Base-by-base conservation (phyloP, 2,888 invertebrate species). In the Amiota communis region DNA sequence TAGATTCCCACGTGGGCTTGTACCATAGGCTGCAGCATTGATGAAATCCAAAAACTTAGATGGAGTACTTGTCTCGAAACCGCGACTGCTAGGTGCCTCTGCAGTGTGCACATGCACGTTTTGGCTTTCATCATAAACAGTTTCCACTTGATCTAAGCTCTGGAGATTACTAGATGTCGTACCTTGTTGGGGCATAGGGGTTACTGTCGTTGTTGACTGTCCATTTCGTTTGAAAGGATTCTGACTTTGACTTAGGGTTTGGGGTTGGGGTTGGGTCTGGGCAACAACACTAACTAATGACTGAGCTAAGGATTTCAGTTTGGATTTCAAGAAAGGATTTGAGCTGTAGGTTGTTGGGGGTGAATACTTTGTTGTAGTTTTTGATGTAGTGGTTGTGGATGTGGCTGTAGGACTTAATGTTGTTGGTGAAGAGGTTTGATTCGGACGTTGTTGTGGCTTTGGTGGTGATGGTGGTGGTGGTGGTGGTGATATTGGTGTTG, bases 51-150 rank as follows among this genome's bases (percentile, higher is more conserved):
- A 67, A 64, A 82, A 87, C 74, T 78, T 81, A 1, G 81, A 20
- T 1, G 79, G 75, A 8, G 84, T 77, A 61, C 79, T 83, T 23
- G 81, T 78, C 67, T 81, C 83, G 46, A 78, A 78, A 4, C 74
- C 74, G 17, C 72, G 79, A 74, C 75, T 77, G 17, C 70, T 77
- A 53, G 87, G 78, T 67, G 75, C 71, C 70, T 83, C 81, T 2
- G 77, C 79, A 11, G 85, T 81, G 59, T 88, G 84, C 2, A 87
- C 81, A 9, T 82, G 78, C 10, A 87, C 80, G 63, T 82, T 82
- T 65, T 86, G 86, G 67, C 88, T 88, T 63, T 85, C 88, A 73
- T 87, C 87, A 63, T 79, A 86, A 69, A 81, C 76, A 2, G 87
- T 85, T 69, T 87, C 88, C 10, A 77, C 70, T 73, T 79, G 77